phyloP scores from a whole-genome alignment of 2,888 invertebrate species.

The Choreutis nemorana region DNA sequence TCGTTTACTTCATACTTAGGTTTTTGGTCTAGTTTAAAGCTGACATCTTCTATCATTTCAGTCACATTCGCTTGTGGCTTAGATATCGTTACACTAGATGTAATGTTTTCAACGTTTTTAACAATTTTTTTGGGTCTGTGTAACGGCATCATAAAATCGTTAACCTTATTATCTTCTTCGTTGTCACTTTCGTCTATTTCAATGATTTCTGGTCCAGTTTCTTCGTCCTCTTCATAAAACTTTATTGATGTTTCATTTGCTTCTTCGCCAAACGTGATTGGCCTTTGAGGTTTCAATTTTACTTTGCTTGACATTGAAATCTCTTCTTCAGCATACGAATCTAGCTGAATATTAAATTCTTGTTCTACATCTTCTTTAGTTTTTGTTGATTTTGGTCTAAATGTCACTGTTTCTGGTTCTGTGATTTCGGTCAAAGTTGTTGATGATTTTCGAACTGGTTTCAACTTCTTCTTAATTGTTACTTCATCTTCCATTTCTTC shows the following conservation, averaged over 20 bases:
- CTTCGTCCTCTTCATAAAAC: slow-evolving; percentile 59
- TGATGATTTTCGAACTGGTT: slow-evolving; percentile 70
- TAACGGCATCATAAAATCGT: slow-evolving; percentile 39
- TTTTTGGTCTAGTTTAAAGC: slow-evolving; percentile 75
- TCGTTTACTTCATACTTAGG: slow-evolving; percentile 71
- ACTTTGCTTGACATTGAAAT: slow-evolving; percentile 87
- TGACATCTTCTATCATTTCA: slow-evolving; percentile 66
- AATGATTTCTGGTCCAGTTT: slow-evolving; percentile 45
- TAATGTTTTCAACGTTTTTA: slow-evolving; percentile 45
- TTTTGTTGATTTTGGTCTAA: slow-evolving; percentile 77
- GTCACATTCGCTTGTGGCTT: slow-evolving; percentile 50
- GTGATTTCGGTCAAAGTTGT: slow-evolving; percentile 76
- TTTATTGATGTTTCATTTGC: slow-evolving; percentile 79
- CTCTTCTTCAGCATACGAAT: slow-evolving; percentile 88
- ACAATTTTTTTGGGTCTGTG: slow-evolving; percentile 47
- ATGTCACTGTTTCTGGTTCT: slow-evolving; percentile 81
- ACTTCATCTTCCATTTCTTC: slow-evolving; percentile 68
- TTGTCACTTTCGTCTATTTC: slow-evolving; percentile 56
- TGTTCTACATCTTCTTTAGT: slow-evolving; percentile 89
- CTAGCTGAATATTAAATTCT: slow-evolving; percentile 86
- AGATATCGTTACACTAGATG: slow-evolving; percentile 34
- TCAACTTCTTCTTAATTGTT: slow-evolving; percentile 78
- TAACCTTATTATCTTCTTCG: slow-evolving; percentile 42
- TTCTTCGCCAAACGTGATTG: slow-evolving; percentile 79
- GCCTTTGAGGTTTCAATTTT: slow-evolving; percentile 76